These are phyloP conservation scores for Labrus mixtus DNA, from an alignment of 2,113 vertebrate genomes.

Conservation along the genomic window DNA sequence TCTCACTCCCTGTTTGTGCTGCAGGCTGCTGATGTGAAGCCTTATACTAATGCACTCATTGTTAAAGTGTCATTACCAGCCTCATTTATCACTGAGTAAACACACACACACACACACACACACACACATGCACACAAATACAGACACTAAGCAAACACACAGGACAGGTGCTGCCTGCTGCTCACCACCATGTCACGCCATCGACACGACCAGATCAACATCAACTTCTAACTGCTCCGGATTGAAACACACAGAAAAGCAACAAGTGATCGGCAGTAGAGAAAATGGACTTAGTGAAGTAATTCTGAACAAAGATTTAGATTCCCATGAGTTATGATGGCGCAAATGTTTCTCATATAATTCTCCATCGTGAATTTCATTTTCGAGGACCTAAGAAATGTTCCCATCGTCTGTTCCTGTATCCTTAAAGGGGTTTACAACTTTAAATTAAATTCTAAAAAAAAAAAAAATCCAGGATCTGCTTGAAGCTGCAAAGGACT, in stretches of 20 bases:
- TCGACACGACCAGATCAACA: slow-evolving; percentile 2
- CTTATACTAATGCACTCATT: slow-evolving; percentile 62
- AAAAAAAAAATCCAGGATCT: too few species aligned
- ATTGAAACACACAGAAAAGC: background rate
- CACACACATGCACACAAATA: slow-evolving; percentile 14
- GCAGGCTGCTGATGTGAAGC: slow-evolving; percentile 39
- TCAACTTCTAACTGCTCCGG: slow-evolving; percentile 1
- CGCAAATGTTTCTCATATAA: too few species aligned
- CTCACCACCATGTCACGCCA: slow-evolving; percentile 15
- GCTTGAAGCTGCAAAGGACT: too few species aligned
- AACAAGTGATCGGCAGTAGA: too few species aligned
- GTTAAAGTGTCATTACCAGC: slow-evolving; percentile 70
- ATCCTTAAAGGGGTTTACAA: too few species aligned
- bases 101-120: slow-evolving; percentile 39
- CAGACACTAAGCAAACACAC: slow-evolving; percentile 62
- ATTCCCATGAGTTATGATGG: too few species aligned
- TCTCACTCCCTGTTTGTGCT: slow-evolving; percentile 4
- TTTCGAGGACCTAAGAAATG: too few species aligned
- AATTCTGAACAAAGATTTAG: too few species aligned
- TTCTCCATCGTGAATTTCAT: too few species aligned
- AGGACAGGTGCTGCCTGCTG: slow-evolving; percentile 66
- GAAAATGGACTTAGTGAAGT: too few species aligned
- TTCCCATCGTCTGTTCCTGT: too few species aligned
- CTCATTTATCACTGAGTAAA: slow-evolving; percentile 63
- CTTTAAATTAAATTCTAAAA: too few species aligned